Conservation (phyloP, 2,113 vertebrate genomes). For the Pavo muticus region DNA sequence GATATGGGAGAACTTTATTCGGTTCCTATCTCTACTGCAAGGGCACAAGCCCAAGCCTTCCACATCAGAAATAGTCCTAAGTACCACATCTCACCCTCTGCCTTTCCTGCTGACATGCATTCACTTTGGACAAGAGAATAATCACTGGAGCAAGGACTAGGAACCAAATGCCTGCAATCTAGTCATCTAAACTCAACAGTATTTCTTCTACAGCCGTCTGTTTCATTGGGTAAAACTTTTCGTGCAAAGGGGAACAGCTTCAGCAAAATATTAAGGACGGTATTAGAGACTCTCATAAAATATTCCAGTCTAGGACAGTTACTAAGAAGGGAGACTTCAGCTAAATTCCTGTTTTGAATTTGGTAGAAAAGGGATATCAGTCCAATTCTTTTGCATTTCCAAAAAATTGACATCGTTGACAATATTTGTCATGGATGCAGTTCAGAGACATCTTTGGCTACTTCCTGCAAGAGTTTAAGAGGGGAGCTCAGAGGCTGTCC, state of each 20-base stretch:
- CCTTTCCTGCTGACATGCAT: not conserved
- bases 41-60: not conserved
- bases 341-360: not conserved
- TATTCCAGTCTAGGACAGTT: not conserved
- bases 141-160: not conserved
- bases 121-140: not conserved
- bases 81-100: not conserved
- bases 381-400: not conserved
- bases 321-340: not conserved
- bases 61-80: not conserved
- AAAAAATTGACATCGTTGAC: not conserved
- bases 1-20: not conserved
- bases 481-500: not conserved
- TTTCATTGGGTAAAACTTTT: not conserved
- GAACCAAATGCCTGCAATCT: not conserved
- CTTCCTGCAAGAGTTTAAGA: not conserved
- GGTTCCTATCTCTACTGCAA: not conserved
- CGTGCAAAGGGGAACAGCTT: not conserved
- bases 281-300: not conserved
- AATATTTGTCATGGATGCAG: not conserved
- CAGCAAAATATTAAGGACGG: not conserved
- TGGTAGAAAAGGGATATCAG: not conserved
- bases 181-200: not conserved
- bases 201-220: not conserved
- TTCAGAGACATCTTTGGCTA: not conserved